These are phyloP conservation scores for Luehdorfia chinensis DNA, from an alignment of 1,140 invertebrate species.

Conservation along the genomic window DNA sequence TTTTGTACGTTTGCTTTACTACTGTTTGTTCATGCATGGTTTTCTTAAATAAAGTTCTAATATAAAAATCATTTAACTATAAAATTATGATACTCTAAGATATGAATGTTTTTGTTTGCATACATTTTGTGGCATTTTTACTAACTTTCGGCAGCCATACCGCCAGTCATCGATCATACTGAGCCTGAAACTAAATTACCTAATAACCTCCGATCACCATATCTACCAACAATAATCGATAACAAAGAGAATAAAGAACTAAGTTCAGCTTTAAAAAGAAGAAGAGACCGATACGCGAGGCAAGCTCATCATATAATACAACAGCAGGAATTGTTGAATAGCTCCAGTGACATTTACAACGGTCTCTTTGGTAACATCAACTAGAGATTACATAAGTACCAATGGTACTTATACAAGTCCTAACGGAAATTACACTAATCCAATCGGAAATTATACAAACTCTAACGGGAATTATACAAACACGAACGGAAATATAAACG, in stretches of 20 bases:
- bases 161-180: slow-evolving; percentile 31
- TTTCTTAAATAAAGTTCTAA: too few species aligned
- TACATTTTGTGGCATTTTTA: slow-evolving; percentile 30
- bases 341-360: slow-evolving; percentile 41
- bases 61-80: too few species aligned
- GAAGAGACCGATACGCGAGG: slow-evolving; percentile 51
- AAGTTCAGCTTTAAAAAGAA: slow-evolving; percentile 44
- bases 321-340: slow-evolving; percentile 57
- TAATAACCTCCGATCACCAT: slow-evolving; percentile 35
- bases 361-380: slow-evolving; percentile 34
- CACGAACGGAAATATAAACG: slow-evolving; percentile 25
- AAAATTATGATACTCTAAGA: too few species aligned
- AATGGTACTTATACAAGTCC: slow-evolving; percentile 24
- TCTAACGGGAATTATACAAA: slow-evolving; percentile 31
- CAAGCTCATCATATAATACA: slow-evolving; percentile 57
- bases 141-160: slow-evolving; percentile 57
- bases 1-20: neutral
- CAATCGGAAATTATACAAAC: slow-evolving; percentile 27
- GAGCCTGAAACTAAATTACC: slow-evolving; percentile 46
- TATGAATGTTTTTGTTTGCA: slow-evolving; percentile 33
- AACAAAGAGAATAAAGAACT: slow-evolving; percentile 61
- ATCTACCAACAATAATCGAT: slow-evolving; percentile 44
- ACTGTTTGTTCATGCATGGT: neutral
- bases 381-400: slow-evolving; percentile 25
- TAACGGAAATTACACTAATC: slow-evolving; percentile 27